These are phyloP conservation scores for Arremon brunneinucha DNA, from an alignment of 2,797 vertebrate species.

Conservation along the genomic window DNA sequence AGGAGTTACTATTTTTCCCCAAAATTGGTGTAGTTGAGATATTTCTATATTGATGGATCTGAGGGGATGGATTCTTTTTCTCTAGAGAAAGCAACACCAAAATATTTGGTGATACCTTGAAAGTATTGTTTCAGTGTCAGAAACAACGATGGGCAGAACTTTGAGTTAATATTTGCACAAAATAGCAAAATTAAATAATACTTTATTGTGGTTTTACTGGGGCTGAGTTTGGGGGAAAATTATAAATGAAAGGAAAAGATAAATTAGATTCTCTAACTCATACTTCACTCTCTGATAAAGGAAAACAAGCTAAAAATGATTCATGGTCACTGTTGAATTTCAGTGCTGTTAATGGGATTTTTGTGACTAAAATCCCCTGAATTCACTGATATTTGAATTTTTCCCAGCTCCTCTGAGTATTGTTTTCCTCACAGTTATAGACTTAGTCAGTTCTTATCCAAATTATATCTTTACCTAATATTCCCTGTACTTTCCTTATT, in stretches of 20 bases:
- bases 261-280: not conserved
- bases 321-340: not conserved
- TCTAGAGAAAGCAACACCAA: not conserved
- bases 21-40: fast-evolving
- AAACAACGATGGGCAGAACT: not conserved
- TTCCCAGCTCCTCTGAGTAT: not conserved
- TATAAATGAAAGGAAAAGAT: not conserved
- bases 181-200: not conserved
- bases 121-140: not conserved
- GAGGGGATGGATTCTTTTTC: not conserved
- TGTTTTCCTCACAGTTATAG: not conserved
- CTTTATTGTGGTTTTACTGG: not conserved
- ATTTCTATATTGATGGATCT: not conserved
- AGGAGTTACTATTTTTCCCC: too few relatives aligned
- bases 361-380: not conserved
- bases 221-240: not conserved
- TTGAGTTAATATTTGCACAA: fast-evolving
- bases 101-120: not conserved
- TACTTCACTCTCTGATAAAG: not conserved
- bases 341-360: not conserved
- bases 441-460: not conserved
- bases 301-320: not conserved
- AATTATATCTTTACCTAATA: not conserved
- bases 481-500: not conserved
- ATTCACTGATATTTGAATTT: not conserved